A percentile compares a stretch with the other conserved stretches of the same genome.
Evolutionary conservation across 35 echinoderm and acorn worm genomes (phyloP).

Genomic region (Apostichopus japonicus): DNA sequence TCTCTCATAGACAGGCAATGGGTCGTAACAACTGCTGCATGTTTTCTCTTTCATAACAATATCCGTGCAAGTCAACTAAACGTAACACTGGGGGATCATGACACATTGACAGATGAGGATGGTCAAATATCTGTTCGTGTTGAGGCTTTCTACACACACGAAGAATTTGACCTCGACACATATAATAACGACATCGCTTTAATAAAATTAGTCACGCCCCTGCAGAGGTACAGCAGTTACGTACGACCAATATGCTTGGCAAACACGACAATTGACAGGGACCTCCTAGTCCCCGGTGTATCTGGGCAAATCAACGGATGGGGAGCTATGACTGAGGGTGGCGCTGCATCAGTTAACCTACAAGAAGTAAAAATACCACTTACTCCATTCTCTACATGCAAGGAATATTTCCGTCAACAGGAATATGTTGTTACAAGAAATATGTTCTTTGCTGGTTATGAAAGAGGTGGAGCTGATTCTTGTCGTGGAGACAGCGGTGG

Average conservation of each 20-base stretch:
- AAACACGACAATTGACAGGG: not conserved
- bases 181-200: conserved; percentile 48
- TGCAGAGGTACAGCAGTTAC: not conserved
- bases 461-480: conserved; percentile 42
- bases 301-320: not conserved
- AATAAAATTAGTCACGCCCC: not conserved
- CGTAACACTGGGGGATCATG: conserved; percentile 74
- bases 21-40: conserved; percentile 82
- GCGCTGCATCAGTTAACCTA: conserved; percentile 63
- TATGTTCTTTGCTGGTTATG: conserved; percentile 83
- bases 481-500: conserved; percentile 63
- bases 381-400: conserved; percentile 50
- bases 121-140: conserved; percentile 37
- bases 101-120: conserved; percentile 33
- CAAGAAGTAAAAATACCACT: conserved; percentile 72
- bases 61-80: not conserved
- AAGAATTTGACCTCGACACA: conserved; percentile 49
- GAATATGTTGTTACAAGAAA: conserved; percentile 52
- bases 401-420: not conserved
- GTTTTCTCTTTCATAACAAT: conserved; percentile 51
- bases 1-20: conserved; percentile 69
- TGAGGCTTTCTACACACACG: conserved; percentile 55
- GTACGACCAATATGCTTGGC: not conserved
- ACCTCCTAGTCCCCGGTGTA: not conserved
- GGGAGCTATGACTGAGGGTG: conserved; percentile 49